These are phyloP conservation scores for Chrysina gloriosa DNA, from an alignment of 2,888 invertebrate genomes.

Conservation along the genomic window DNA sequence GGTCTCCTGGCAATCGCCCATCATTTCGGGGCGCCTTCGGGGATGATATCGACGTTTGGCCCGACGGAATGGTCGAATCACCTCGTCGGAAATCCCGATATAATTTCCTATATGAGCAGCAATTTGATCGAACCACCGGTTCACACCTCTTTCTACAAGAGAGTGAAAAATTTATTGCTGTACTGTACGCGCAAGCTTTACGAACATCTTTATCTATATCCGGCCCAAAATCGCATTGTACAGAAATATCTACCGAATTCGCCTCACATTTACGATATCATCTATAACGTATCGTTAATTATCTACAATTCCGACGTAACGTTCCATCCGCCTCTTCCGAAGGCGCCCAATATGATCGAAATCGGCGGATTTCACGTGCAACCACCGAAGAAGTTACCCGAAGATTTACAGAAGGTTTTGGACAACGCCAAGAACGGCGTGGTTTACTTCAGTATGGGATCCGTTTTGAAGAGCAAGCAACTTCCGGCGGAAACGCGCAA, in stretches of 20 bases:
- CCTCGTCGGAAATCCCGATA: conserved; percentile 64
- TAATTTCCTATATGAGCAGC: conserved; percentile 66
- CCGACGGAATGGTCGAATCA: conserved; percentile 64
- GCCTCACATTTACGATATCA: conserved; percentile 51
- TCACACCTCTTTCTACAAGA: conserved; percentile 67
- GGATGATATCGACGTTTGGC: conserved; percentile 64
- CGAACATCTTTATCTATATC: conserved; percentile 53
- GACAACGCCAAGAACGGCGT: conserved; percentile 30
- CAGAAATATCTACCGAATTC: conserved; percentile 54
- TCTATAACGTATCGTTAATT: conserved; percentile 54
- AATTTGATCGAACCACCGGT: conserved; percentile 62
- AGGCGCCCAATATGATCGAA: conserved; percentile 69
- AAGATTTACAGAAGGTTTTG: conserved; percentile 25
- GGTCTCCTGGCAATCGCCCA: conserved; percentile 62
- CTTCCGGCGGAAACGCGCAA: background rate
- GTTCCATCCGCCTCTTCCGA: conserved; percentile 65
- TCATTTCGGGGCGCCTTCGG: conserved; percentile 59
- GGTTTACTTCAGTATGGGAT: conserved; percentile 33
- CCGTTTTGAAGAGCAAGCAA: conserved; percentile 18
- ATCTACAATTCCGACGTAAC: conserved; percentile 65
- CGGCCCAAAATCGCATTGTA: conserved; percentile 50
- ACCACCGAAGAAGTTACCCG: conserved; percentile 46
- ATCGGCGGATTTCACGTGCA: conserved; percentile 68
- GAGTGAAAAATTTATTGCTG: conserved; percentile 66
- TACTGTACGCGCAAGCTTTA: conserved; percentile 54